Base-by-base conservation (phyloP, 1,140 invertebrate genomes). In the Musca domestica region DNA sequence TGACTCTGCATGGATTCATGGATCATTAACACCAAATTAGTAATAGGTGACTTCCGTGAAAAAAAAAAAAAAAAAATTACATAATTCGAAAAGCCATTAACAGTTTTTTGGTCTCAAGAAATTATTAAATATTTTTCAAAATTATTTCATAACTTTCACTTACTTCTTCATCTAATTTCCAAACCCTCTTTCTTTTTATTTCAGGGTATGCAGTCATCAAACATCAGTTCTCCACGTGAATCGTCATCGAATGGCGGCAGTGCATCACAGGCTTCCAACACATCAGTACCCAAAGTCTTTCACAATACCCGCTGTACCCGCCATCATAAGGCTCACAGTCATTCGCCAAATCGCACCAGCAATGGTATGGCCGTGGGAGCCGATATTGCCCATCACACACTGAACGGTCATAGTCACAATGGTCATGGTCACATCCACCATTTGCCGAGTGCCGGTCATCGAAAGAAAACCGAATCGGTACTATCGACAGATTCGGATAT, bases 401-500 rank as follows among this genome's bases (percentile, higher is more conserved):
- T 46, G 68, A 69, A 25, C 61, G 75, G 72, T 70, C 76, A 78
- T 41, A 70, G 71, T 58, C 77, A 75, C 58, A 77, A 69, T 54
- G 52, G 27, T 12, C 71, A 72, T 52, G 66, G 67, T n/a, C 73
- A 74, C 1, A 71, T 66, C 54, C 61, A 67, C 52, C 47, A 52
- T 27, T 19, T 23, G 14, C 34, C 51, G 12, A 63, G 56, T 65
- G 64, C 25, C 20, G 70, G 67, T 6, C 67, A 71, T 64, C 67
- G 78, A n/a, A 70, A 86, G 46, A 88, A 88, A 46, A 87, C 89
- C 14, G 88, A 91, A 75, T 93, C 91, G 3, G 92, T 92, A 51
- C 78, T 93, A 67, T 93, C 91, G 0, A 91, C 91, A 64, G 91
- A 92, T 83, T 93, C 90, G 70, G 91, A 93, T 82, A 93, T 94